These are phyloP conservation scores for Epinotia brunnichana DNA, from an alignment of 2,888 invertebrate species.

Conservation along the genomic window DNA sequence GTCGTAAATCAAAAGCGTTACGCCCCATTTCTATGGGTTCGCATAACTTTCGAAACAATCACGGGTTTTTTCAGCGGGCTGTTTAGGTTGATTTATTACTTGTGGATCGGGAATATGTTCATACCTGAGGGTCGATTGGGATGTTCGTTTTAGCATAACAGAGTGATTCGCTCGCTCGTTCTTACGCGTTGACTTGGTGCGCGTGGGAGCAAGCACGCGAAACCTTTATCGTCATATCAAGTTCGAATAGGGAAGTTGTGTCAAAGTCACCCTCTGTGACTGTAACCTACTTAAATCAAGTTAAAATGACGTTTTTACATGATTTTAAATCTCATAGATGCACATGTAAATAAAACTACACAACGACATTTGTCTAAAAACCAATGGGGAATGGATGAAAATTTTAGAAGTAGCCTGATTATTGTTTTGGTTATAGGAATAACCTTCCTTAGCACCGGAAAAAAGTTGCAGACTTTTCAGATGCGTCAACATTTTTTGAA, in stretches of 20 bases:
- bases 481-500: too few species aligned
- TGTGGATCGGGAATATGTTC: slow-evolving; percentile 46
- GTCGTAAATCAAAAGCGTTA: slow-evolving; percentile 75
- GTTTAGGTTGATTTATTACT: slow-evolving; percentile 48
- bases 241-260: not conserved
- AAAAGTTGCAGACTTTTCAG: too few species aligned
- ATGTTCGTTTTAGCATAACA: not conserved
- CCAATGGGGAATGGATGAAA: too few species aligned
- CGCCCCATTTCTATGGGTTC: slow-evolving; percentile 52
- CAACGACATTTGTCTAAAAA: too few species aligned
- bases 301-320: too few species aligned
- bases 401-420: too few species aligned
- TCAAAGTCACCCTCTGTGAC: not conserved
- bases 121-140: slow-evolving; percentile 1
- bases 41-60: slow-evolving; percentile 63
- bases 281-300: not conserved
- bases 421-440: too few species aligned
- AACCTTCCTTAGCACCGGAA: too few species aligned
- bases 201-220: not conserved
- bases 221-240: not conserved
- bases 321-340: too few species aligned
- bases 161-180: not conserved
- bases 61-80: slow-evolving; percentile 48
- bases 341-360: too few species aligned
- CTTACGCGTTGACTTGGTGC: not conserved